These are phyloP conservation scores for Magallana ariakensis DNA, from an alignment of 1,140 invertebrate genomes.

Conservation along the genomic window DNA sequence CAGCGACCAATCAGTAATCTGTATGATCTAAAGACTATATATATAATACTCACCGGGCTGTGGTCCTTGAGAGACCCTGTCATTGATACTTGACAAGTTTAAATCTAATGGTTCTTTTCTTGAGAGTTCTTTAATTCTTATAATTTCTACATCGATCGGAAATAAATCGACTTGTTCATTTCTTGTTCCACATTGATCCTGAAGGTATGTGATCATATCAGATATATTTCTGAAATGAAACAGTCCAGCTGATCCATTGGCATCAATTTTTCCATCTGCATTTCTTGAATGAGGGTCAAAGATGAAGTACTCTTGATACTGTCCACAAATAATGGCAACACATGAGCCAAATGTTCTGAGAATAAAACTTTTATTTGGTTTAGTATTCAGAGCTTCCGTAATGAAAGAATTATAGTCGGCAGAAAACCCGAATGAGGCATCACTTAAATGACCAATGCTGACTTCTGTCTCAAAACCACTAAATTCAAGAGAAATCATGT, in stretches of 20 bases:
- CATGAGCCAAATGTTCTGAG: not conserved
- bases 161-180: slow-evolving; percentile 6
- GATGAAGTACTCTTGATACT: not conserved
- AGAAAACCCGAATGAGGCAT: not conserved
- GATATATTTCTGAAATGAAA: not conserved
- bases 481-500: not conserved
- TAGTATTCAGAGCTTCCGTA: not conserved
- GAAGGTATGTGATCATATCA: not conserved
- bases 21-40: no score
- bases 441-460: not conserved
- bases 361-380: slow-evolving; percentile 4
- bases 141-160: not conserved
- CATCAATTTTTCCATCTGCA: not conserved
- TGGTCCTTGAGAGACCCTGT: no score
- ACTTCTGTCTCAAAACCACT: not conserved
- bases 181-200: not conserved
- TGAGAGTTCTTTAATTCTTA: no score
- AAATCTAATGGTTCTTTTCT: no score
- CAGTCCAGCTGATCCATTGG: not conserved
- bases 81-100: no score
- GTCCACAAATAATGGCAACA: not conserved
- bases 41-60: no score
- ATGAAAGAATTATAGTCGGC: not conserved
- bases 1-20: no score
- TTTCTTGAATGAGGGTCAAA: not conserved